A percentile compares a stretch with the other conserved stretches of the same genome.
Conservation (phyloP, 2,113 vertebrate species). For the Neodontobutis hainanensis region DNA sequence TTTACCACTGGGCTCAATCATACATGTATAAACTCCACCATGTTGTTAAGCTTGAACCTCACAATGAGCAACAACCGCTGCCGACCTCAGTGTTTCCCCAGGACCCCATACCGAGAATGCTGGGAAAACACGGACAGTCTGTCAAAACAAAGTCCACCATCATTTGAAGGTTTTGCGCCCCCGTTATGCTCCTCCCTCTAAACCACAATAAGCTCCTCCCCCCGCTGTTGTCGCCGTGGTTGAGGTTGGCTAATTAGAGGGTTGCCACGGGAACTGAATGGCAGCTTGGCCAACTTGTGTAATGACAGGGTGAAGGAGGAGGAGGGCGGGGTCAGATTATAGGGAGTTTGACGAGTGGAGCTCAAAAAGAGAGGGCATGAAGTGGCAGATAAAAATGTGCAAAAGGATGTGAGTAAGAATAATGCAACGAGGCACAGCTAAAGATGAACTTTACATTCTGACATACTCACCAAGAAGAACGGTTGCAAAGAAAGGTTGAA, state of each 20-base stretch:
- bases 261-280: conserved; percentile 78
- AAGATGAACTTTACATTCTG: no score
- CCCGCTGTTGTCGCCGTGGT: conserved; percentile 44
- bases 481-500: no score
- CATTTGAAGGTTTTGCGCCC: conserved; percentile 53
- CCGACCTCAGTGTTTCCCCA: conserved; percentile 52
- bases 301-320: conserved; percentile 81
- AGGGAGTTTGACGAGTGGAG: conserved; percentile 62
- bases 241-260: conserved; percentile 80
- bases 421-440: conserved; percentile 15
- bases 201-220: conserved; percentile 60
- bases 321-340: conserved; percentile 81
- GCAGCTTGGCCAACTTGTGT: conserved; percentile 73
- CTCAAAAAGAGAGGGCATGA: conserved; percentile 65
- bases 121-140: conserved; percentile 62
- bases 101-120: conserved; percentile 42
- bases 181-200: conserved; percentile 49
- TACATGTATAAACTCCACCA: conserved; percentile 47
- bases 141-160: conserved; percentile 66
- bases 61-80: conserved; percentile 40
- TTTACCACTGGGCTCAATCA: conserved; percentile 39
- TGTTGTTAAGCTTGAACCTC: conserved; percentile 43
- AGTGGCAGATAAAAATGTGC: conserved; percentile 30
- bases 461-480: no score
- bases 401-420: conserved; percentile 43